A percentile compares a stretch with the other conserved stretches of the same genome.
phyloP scores from a whole-genome alignment of 1,140 invertebrate species.

The Dreissena rostriformis region DNA sequence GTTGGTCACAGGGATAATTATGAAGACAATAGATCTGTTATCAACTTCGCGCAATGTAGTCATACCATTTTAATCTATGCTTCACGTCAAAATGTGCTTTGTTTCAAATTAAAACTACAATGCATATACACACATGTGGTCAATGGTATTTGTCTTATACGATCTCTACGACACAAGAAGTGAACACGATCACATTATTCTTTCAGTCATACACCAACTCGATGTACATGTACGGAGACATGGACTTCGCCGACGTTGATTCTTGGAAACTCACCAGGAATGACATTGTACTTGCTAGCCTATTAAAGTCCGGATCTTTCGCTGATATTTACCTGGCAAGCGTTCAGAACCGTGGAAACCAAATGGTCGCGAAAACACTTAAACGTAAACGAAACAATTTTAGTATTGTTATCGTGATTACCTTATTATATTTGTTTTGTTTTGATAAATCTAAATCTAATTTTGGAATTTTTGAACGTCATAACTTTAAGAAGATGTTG shows the following conservation, averaged over 20 bases:
- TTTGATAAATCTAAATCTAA: neutral
- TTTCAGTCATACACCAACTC: neutral
- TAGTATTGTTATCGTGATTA: too few relatives aligned
- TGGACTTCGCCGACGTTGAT: slow-evolving; percentile 48
- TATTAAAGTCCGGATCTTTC: slow-evolving; percentile 48
- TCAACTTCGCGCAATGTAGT: neutral
- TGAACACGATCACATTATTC: neutral
- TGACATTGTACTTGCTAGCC: slow-evolving; percentile 41
- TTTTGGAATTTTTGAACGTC: neutral
- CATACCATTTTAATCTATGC: neutral
- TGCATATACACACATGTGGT: neutral
- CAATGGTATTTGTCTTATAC: neutral
- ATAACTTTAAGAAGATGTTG: neutral
- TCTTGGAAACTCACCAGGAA: slow-evolving; percentile 42
- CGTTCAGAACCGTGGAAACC: neutral
- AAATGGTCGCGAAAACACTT: slow-evolving; percentile 37
- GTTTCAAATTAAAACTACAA: neutral
- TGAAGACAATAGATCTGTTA: neutral
- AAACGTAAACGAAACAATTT: slow-evolving; percentile 26
- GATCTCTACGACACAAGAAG: too few relatives aligned
- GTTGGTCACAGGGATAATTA: neutral
- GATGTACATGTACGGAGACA: slow-evolving; percentile 51
- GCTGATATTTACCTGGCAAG: slow-evolving; percentile 41
- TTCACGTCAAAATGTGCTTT: neutral
- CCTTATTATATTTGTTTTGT: neutral